Evolutionary conservation across 2,113 vertebrate species (phyloP).

Genomic region (Nothocercus julius): DNA sequence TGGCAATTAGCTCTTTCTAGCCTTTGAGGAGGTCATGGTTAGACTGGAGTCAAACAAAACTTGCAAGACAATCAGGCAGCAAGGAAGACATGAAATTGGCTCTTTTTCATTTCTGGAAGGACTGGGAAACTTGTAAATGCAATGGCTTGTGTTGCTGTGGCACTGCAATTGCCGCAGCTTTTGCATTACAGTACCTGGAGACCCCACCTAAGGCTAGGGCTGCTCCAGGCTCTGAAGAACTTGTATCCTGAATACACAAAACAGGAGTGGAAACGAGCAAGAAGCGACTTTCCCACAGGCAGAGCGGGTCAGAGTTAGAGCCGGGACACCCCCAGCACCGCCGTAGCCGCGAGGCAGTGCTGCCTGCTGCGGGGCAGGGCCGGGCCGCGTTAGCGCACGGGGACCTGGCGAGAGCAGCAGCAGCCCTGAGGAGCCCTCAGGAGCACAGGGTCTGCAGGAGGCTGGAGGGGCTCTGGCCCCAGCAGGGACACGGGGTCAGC

Average conservation of each 20-base stretch:
- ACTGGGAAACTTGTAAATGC: conserved; percentile 48
- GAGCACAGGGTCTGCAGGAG: not conserved
- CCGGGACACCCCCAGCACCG: accelerated
- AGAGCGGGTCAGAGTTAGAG: conserved; percentile 10
- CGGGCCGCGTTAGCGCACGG: not conserved
- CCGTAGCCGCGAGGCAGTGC: not conserved
- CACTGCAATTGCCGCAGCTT: conserved; percentile 41
- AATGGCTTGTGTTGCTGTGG: not conserved
- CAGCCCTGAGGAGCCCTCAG: not conserved
- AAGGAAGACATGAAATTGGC: conserved; percentile 38
- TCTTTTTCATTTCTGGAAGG: conserved; percentile 18
- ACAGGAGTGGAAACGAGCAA: conserved; percentile 45
- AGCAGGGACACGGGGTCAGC: accelerated
- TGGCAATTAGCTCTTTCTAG: conserved; percentile 39
- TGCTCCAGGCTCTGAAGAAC: conserved; percentile 45
- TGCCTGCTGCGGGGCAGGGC: not conserved
- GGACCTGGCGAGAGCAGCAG: not conserved
- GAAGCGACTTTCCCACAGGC: conserved; percentile 57
- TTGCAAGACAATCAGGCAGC: conserved; percentile 15
- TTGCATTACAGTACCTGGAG: conserved; percentile 42
- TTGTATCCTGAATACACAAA: conserved; percentile 56
- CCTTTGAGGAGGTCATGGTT: conserved; percentile 60
- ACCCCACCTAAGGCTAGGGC: conserved; percentile 60
- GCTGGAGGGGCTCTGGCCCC: not conserved
- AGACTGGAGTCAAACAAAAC: conserved; percentile 16